A percentile compares a stretch with the other conserved stretches of the same genome.
phyloP scores from a whole-genome alignment of 2,888 invertebrate genomes.

The Brachycybe producta region DNA sequence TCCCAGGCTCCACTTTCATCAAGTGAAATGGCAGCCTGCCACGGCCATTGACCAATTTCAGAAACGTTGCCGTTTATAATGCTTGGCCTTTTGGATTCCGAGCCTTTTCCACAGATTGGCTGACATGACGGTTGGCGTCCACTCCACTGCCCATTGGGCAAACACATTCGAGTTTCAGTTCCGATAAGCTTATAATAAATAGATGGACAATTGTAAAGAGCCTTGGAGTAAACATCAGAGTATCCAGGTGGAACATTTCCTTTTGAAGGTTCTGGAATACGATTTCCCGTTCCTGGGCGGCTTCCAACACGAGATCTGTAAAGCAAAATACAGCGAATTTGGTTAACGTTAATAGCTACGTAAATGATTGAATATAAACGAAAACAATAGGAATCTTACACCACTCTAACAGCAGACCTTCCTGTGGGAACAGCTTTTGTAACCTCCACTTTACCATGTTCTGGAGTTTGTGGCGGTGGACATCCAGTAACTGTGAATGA shows the following conservation, averaged over 20 bases:
- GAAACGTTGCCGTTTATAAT: conserved; percentile 23
- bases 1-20: conserved; percentile 17
- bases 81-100: conserved; percentile 22
- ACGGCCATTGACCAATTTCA: conserved; percentile 24
- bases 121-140: conserved; percentile 23
- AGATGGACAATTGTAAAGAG: conserved; percentile 22
- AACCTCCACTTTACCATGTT: conserved; percentile 11
- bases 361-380: not conserved
- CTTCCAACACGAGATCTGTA: conserved; percentile 10
- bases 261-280: not conserved
- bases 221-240: conserved; percentile 18
- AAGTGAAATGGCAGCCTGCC: conserved; percentile 22
- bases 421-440: conserved; percentile 2
- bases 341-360: not conserved
- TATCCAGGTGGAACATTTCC: conserved; percentile 7
- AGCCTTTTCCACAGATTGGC: conserved; percentile 22
- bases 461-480: conserved; percentile 21
- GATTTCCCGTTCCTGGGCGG: not conserved
- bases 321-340: not conserved
- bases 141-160: conserved; percentile 23
- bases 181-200: conserved; percentile 23
- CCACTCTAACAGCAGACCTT: not conserved
- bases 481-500: conserved; percentile 17
- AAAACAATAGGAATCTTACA: not conserved
- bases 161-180: conserved; percentile 21